phyloP scores from a whole-genome alignment of 2,797 vertebrate species.

The Pyrocephalus nanus region DNA sequence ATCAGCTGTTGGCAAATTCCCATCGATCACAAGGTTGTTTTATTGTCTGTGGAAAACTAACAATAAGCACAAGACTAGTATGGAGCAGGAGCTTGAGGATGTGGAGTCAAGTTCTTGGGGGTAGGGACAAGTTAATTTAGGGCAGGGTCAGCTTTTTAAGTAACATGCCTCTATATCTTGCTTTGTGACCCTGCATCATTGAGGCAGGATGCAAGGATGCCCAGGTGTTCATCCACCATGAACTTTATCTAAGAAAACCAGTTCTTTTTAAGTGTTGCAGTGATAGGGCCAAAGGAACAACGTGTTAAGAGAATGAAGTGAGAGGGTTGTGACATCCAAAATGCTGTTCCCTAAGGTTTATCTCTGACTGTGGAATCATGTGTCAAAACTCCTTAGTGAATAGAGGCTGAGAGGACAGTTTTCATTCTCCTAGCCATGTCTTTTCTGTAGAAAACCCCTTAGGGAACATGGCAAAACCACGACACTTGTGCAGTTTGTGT shows the following conservation, averaged over 20 bases:
- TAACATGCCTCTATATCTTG: not conserved
- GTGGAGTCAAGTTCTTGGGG: not conserved
- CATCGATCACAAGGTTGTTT: not conserved
- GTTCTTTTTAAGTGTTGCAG: not conserved
- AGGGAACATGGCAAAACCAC: not conserved
- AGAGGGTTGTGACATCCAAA: not conserved
- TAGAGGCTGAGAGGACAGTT: not conserved
- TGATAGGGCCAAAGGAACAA: not conserved
- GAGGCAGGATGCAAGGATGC: not conserved
- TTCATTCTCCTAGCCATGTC: not conserved
- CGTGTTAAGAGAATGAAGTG: not conserved
- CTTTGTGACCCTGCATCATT: not conserved
- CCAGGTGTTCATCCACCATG: not conserved
- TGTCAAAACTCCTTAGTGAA: not conserved
- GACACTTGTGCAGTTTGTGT: not conserved
- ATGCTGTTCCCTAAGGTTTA: not conserved
- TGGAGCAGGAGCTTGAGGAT: not conserved
- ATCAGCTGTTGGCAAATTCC: not conserved
- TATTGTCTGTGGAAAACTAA: not conserved
- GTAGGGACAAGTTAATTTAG: not conserved
- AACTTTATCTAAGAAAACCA: not conserved
- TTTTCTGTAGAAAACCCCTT: not conserved
- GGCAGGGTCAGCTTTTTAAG: not conserved
- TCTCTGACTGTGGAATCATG: not conserved
- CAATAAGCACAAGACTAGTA: not conserved